Conservation (phyloP, 2,113 vertebrate species). For the Platichthys stellatus region DNA sequence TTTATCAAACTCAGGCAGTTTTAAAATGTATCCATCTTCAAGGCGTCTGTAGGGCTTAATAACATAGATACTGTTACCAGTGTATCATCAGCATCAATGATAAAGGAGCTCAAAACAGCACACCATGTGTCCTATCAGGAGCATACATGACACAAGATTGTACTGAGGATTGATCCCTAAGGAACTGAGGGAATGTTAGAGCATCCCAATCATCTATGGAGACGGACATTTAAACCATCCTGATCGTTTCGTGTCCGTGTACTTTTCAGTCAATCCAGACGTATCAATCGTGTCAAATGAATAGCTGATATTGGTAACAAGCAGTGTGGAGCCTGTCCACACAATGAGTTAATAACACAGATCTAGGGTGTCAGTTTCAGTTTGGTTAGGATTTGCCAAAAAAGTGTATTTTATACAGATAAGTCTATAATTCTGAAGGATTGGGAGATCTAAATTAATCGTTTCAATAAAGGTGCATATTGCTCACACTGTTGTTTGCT, state of each 20-base stretch:
- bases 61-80: not conserved
- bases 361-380: not conserved
- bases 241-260: not conserved
- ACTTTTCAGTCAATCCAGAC: not conserved
- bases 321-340: not conserved
- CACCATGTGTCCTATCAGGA: not conserved
- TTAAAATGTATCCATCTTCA: not conserved
- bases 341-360: not conserved
- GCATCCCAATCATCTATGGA: not conserved
- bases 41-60: not conserved
- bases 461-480: not conserved
- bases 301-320: not conserved
- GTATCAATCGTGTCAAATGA: constrained; percentile 10
- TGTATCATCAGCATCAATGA: not conserved
- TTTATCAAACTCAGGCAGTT: not conserved
- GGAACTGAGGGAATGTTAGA: not conserved
- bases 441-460: not conserved
- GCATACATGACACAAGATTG: not conserved
- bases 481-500: not conserved
- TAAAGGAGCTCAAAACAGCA: not conserved
- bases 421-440: not conserved
- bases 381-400: not conserved
- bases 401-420: not conserved
- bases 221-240: not conserved
- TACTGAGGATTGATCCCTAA: constrained; percentile 3